Conservation (phyloP, 2,797 vertebrate species). For the Phoebastria nigripes region DNA sequence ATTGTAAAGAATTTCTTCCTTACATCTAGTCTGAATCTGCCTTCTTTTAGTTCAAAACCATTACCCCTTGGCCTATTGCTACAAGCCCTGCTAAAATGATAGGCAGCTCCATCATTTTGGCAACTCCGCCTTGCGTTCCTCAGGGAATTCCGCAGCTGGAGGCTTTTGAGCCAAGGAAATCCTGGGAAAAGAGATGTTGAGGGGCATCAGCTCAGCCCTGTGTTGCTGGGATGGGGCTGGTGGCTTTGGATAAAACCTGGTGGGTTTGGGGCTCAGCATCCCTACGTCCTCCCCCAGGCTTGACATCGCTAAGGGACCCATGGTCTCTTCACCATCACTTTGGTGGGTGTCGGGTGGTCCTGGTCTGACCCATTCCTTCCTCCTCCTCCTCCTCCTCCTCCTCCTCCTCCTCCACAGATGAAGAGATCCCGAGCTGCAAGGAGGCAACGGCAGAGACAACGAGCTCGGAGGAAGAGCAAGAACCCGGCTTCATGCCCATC, state of each 20-base stretch:
- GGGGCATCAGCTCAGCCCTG: accelerated
- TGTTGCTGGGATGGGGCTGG: not conserved
- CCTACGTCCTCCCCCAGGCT: accelerated
- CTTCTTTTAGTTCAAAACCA: not conserved
- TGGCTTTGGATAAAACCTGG: not conserved
- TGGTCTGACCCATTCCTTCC: not conserved
- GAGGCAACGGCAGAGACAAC: constrained; percentile 90
- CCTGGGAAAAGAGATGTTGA: not conserved
- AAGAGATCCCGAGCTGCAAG: constrained; percentile 89
- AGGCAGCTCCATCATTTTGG: not conserved
- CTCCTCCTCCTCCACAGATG: constrained; percentile 71
- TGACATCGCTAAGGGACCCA: accelerated
- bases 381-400: not conserved
- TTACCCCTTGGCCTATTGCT: accelerated
- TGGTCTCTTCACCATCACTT: not conserved
- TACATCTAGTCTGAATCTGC: not conserved
- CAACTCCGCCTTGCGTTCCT: not conserved
- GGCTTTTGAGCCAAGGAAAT: not conserved
- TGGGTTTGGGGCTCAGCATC: not conserved
- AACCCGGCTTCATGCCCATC: constrained; percentile 80
- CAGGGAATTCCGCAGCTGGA: not conserved
- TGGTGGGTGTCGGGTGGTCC: accelerated
- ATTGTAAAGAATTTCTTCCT: not conserved
- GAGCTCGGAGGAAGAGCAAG: constrained; percentile 96
- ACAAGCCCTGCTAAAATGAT: not conserved